Conservation (phyloP, 1,140 invertebrate species). For the Trialeurodes vaporariorum region DNA sequence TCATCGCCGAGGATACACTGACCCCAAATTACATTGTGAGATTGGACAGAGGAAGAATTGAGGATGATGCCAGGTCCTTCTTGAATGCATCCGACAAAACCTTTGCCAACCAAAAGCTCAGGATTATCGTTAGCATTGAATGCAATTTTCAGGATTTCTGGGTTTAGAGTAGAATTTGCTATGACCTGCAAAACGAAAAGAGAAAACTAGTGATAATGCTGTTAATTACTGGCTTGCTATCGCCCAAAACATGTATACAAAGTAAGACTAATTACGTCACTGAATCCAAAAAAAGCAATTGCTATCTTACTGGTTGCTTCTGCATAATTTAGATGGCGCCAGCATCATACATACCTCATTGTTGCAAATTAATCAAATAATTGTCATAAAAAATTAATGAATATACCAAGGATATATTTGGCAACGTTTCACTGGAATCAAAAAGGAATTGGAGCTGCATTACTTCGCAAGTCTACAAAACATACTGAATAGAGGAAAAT, state of each 20-base stretch:
- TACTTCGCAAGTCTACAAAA: no score
- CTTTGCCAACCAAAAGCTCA: slow-evolving; percentile 57
- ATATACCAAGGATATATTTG: no score
- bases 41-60: slow-evolving; percentile 44
- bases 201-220: no score
- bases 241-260: slow-evolving; percentile 7
- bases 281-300: background rate
- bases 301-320: background rate
- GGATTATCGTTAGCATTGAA: slow-evolving; percentile 38
- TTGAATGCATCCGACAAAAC: slow-evolving; percentile 68
- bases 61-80: slow-evolving; percentile 72
- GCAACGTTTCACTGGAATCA: no score
- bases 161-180: slow-evolving; percentile 65
- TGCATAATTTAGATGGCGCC: background rate
- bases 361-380: slow-evolving; percentile 7
- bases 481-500: no score
- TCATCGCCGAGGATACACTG: slow-evolving; percentile 54
- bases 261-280: slow-evolving; percentile 4
- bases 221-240: slow-evolving; percentile 1
- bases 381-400: background rate
- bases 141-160: slow-evolving; percentile 53
- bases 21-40: slow-evolving; percentile 57
- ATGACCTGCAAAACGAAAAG: slow-evolving; percentile 46
- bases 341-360: background rate
- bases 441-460: no score